Evolutionary conservation across 2,797 vertebrate species (phyloP), one percentile per base, ranked within the genome.

Genomic region (Tapirus indicus): DNA sequence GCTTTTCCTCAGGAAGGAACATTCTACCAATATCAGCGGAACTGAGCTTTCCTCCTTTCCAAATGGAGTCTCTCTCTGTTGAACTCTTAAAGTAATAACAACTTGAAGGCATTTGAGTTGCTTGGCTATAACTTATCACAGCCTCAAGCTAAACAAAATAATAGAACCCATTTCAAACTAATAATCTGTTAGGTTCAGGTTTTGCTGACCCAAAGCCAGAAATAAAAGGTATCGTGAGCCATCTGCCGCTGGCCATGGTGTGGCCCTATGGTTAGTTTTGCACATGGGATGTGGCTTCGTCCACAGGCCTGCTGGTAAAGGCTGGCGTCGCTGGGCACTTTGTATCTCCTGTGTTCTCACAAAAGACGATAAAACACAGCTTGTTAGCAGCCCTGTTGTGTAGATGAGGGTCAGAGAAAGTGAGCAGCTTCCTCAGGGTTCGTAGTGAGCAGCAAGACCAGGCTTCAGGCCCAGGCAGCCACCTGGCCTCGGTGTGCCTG

Each of bases 1-100:
- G 21, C 64, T 92, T 97, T 69, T 88, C 52, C 62, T 74, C 75
- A 86, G 72, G 44, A 93, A 94, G 64, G 82, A 80, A 32, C 49
- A 74, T 68, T 92, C 6, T 77, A 0, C 17, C 32, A 68, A 2
- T n/a, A 68, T 83, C 56, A 78, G 52, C 80, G 44, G 13, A 87
- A 68, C 62, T 47, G 38, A 49, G 94, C 79, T 38, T 64, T 77
- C 56, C 69, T 88, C 7, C 56, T 80, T 79, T 60, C 66, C 47
- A 60, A 74, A 41, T 49, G 25, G 60, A 58, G 32, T 60, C 27
- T 62, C 10, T 68, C 16, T 91, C 49, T 74, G 44, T 87, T 87
- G 29, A 77, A 66, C 29, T 95, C 62, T 69, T 44, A 83, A 80
- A 80, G 38, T 74, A 62, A 12, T 52, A 85, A 47, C 2, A 84